Evolutionary conservation across 2,113 vertebrate species (phyloP).

Genomic region (Rafetus swinhoei): DNA sequence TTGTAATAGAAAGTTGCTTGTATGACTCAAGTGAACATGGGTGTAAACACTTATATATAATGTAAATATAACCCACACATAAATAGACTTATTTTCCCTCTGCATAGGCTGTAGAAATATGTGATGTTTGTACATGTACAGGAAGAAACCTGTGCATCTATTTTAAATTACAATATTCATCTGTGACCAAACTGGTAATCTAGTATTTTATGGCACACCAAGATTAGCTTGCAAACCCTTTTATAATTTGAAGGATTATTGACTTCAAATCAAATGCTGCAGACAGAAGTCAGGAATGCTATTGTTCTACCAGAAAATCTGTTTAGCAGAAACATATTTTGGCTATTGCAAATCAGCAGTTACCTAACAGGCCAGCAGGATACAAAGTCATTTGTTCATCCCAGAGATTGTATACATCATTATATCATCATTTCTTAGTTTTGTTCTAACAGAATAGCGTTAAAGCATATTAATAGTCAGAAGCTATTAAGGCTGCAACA

Average conservation of each 20-base stretch:
- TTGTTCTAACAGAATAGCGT: not conserved
- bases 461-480: not conserved
- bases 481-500: not conserved
- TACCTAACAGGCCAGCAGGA: not conserved
- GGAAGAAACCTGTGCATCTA: not conserved
- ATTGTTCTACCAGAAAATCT: not conserved
- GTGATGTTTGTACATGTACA: not conserved
- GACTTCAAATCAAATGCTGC: not conserved
- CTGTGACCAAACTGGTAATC: not conserved
- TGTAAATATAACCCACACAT: not conserved
- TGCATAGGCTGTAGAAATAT: not conserved
- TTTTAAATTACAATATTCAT: not conserved
- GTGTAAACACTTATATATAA: not conserved
- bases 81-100: not conserved
- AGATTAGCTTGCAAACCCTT: not conserved
- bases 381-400: not conserved
- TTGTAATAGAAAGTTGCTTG: not conserved
- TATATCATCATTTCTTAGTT: not conserved
- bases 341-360: not conserved
- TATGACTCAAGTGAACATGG: not conserved
- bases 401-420: not conserved
- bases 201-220: not conserved
- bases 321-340: not conserved
- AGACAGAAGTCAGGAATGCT: not conserved
- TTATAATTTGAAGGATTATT: not conserved